These are phyloP conservation scores for Pristionchus fissidentatus DNA, from an alignment of 2,888 invertebrate species.

Conservation along the genomic window DNA sequence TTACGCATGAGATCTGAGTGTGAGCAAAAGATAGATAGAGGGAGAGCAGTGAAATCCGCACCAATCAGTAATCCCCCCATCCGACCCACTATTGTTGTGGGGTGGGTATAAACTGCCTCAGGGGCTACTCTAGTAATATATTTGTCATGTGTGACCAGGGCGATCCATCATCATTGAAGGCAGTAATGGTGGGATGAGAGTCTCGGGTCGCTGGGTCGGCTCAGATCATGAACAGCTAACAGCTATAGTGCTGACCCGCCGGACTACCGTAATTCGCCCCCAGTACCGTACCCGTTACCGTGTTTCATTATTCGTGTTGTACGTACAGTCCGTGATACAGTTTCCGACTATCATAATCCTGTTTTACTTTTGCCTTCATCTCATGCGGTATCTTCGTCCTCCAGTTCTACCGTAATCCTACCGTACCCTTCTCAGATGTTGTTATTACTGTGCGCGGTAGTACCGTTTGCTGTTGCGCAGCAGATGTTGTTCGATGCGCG, in stretches of 20 bases:
- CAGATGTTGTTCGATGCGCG: conserved; percentile 52
- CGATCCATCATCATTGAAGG: conserved; percentile 34
- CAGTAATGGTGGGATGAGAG: background rate
- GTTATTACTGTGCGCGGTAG: background rate
- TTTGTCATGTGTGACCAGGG: conserved; percentile 30
- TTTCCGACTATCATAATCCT: background rate
- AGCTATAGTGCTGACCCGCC: background rate
- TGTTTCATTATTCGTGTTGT: background rate
- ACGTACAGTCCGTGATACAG: no score
- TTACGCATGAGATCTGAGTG: conserved; percentile 24
- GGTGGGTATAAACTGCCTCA: background rate
- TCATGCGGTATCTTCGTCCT: background rate
- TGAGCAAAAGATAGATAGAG: background rate
- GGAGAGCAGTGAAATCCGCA: background rate
- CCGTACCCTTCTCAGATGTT: conserved; percentile 28
- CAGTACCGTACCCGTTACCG: background rate
- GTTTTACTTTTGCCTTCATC: background rate
- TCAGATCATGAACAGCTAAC: background rate
- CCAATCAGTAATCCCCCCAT: background rate
- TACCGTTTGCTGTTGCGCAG: background rate
- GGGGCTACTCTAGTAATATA: conserved; percentile 7
- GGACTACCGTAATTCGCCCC: background rate
- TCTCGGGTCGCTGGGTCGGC: no score
- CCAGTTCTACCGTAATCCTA: background rate
- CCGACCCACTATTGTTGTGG: conserved; percentile 13